Evolutionary conservation across 92 coral and sea anemone species (phyloP), one percentile per base, ranked within the genome.

Genomic region (Heteractis magnifica): DNA sequence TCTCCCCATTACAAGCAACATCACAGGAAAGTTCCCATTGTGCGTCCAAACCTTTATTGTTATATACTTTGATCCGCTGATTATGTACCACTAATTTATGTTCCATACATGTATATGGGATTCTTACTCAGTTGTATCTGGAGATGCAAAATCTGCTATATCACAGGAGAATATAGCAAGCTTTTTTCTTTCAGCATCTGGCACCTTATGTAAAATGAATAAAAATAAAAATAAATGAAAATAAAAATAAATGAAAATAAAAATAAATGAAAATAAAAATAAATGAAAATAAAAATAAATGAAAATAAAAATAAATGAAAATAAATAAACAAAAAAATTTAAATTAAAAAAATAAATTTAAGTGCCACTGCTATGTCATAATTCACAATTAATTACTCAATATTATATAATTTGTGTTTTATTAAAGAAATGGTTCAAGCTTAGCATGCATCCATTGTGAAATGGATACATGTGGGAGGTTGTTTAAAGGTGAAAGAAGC

Each of bases 91-190:
- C 44, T 34, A 34, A 34, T 34, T 34, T 34, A 34, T 34, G 44
- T 2, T 34, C 3, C 58, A 53, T 8, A 53, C 58, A 53, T 53
- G 9, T 53, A 8, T 53, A 53, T 20, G 44, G 44, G 44, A 34
- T 34, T 74, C 94, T 88, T 90, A 96, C 99, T 89, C 86, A 34
- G 94, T 93, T 12, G 84, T 87, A 44, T 92, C 93, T 51, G 90
- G 84, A 72, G 96, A 90, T 14, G 94, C 99, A 89, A 94, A 96
- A 52, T 86, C 91, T 49, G 99, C 90, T 89, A 96, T 86, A 84
- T 96, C 90, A 83, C 99, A 96, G 10, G 99, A 97, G 73, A 96
- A 96, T 60, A 96, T 90, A 49, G 99, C 99, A 86, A 96, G 92
- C 89, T 96, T 96, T 78, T 96, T 96, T 21, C 99, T 90, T 81